Conservation (phyloP, 1,140 invertebrate species). For the Camponotus floridanus region DNA sequence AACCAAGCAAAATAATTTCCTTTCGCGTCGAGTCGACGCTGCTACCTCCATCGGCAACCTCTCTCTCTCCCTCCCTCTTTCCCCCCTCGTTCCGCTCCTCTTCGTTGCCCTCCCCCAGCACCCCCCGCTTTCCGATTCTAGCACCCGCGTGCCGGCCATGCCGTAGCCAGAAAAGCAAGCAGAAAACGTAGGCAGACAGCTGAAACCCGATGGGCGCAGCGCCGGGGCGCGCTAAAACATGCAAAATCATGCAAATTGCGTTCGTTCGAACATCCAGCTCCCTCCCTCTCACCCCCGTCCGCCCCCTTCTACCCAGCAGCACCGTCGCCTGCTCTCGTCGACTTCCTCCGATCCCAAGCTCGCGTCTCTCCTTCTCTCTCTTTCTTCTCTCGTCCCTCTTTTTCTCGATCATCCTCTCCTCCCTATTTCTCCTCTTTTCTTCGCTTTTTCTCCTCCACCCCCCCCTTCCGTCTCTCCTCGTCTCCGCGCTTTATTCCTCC, state of each 20-base stretch:
- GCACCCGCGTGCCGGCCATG: slow-evolving; percentile 52
- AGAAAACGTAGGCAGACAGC: slow-evolving; percentile 83
- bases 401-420: slow-evolving; percentile 36
- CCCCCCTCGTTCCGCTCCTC: slow-evolving; percentile 35
- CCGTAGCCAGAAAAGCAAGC: slow-evolving; percentile 83
- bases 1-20: slow-evolving; percentile 84
- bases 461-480: slow-evolving; percentile 52
- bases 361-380: slow-evolving; percentile 69
- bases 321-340: slow-evolving; percentile 59
- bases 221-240: slow-evolving; percentile 84
- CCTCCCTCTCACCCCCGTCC: slow-evolving; percentile 33
- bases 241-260: slow-evolving; percentile 86
- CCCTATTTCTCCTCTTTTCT: slow-evolving; percentile 25
- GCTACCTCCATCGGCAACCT: slow-evolving; percentile 68
- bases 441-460: slow-evolving; percentile 60
- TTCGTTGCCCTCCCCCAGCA: slow-evolving; percentile 49
- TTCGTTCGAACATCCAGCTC: slow-evolving; percentile 77
- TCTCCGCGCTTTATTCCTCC: slow-evolving; percentile 32
- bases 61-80: slow-evolving; percentile 71
- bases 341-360: slow-evolving; percentile 64
- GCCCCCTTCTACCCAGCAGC: background rate
- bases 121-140: slow-evolving; percentile 9
- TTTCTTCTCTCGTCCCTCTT: slow-evolving; percentile 44
- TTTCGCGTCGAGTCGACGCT: slow-evolving; percentile 49
- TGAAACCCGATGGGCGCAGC: slow-evolving; percentile 81